phyloP scores from a whole-genome alignment of 2,113 vertebrate genomes.

The Perognathus longimembris region DNA sequence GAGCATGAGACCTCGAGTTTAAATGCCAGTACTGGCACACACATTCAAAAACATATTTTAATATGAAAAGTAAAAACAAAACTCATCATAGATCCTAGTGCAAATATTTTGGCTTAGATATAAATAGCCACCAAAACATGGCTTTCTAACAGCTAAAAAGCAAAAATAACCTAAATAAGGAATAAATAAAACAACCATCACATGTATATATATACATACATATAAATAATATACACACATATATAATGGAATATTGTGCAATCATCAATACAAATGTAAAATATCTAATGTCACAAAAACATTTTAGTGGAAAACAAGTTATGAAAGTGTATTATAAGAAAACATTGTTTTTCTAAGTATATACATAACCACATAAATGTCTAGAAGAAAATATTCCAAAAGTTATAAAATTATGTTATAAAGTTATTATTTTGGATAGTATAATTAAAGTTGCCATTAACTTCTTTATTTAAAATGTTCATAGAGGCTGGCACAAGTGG shows the following conservation, averaged over 20 bases:
- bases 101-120: slow-evolving; percentile 49
- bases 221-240: no score
- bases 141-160: slow-evolving; percentile 44
- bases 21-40: neutral
- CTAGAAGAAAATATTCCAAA: slow-evolving; percentile 52
- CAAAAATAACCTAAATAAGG: slow-evolving; percentile 28
- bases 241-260: slow-evolving; percentile 32
- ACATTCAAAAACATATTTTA: neutral
- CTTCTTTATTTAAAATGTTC: neutral
- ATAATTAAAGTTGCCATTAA: slow-evolving; percentile 30
- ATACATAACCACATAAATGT: neutral
- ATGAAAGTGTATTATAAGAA: neutral
- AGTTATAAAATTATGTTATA: no score
- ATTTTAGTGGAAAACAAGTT: slow-evolving; percentile 20
- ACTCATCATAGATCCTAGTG: neutral
- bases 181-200: no score
- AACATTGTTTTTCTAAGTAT: neutral
- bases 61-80: slow-evolving; percentile 39
- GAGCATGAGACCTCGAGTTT: neutral
- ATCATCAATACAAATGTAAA: slow-evolving; percentile 30
- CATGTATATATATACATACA: no score
- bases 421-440: neutral
- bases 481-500: no score
- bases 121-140: slow-evolving; percentile 5
- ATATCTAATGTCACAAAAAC: slow-evolving; percentile 38